Base-by-base conservation (phyloP, 2,888 invertebrate genomes). In the Xanthia togata region DNA sequence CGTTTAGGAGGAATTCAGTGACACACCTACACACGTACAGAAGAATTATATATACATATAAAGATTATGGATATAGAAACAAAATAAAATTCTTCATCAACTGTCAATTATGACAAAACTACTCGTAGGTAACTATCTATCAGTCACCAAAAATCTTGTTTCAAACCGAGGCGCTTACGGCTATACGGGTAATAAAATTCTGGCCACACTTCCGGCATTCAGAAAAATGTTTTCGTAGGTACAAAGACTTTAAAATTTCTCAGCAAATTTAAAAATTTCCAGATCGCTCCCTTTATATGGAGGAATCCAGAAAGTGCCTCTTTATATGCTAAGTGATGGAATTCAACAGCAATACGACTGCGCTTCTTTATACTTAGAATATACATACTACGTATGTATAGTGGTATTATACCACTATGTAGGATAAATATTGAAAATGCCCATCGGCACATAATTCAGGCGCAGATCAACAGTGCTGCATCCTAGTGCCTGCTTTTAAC, bases 311-410 rank as follows among this genome's bases (percentile, higher is more conserved):
- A 81, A 85, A 86, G 84, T 83, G 82, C 63, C 89, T 84, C 80
- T 89, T 89, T 89, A 84, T 88, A 89, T 89, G 89, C 87, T 88
- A 88, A 89, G 85, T 82, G 77, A 82, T 76, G 76, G 79, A 75
- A 83, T 78, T 86, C 80, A 68, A 72, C 63, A 76, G 82, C 71
- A 75, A 83, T 80, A 83, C 59, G 71, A 78, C 70, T 73, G 73
- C 70, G 64, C 64, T 76, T 73, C 41, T 69, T n/a, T 80, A 57
- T 60, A 71, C 38, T n/a, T 55, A 50, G n/a, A 63, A 68, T 59
- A 53, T 64, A 74, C 62, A 35, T 70, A 50, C 1, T 23, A 57
- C 35, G n/a, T 38, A 38, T 41, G 41, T 41, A 41, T 11, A 41
- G 11, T 41, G 41, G 41, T 11, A 11, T 41, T 41, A 41, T 41